Base-by-base conservation (phyloP, 2,888 invertebrate species). In the Ethmia dodecea region DNA sequence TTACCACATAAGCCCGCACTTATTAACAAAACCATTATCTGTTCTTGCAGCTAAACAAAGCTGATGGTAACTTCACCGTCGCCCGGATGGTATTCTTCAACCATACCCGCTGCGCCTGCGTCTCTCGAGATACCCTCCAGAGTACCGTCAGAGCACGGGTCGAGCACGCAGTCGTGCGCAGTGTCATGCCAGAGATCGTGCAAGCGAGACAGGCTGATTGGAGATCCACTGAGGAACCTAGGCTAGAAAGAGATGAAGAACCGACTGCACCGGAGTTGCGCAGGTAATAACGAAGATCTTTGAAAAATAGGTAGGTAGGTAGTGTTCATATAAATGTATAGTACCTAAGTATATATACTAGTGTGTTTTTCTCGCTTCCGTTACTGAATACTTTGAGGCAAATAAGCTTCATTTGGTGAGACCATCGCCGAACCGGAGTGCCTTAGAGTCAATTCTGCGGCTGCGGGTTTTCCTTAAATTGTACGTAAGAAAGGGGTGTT, bases 101-200 rank as follows among this genome's bases (percentile, higher is more conserved):
- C 49, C 86, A 86, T 55, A 84, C 86, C 1, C 48, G 60, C 2
- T 86, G 86, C 54, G 75, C 64, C 1, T 86, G 86, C 54, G 71
- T 84, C 5, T 61, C 74, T 1, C 62, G 71, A 0, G 71, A 65
- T 2, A 67, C 71, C 0, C 45, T 75, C 3, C 68, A 71, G 35
- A 65, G 53, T 24, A 61, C 60, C 4, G 44, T 56, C 13, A 37
- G 52, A 2, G 38, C 50, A 1, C 52, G 54, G 10, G 43, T 49
- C 2, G 63, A 58, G 49, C 11, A n/a, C n/a, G 18, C 18, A 18
- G 18, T 18, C 18, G 9, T 6, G 8, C 14, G 14, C 26, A 33
- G 22, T 22, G 5, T 13, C 12, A 22, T n/a, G 12, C 15, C 13
- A 24, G 26, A 10, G 24, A 22, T 3, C 16, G 33, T 5, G 10